These are phyloP conservation scores for Podocnemis expansa DNA, from an alignment of 2,113 vertebrate genomes.

Conservation along the genomic window DNA sequence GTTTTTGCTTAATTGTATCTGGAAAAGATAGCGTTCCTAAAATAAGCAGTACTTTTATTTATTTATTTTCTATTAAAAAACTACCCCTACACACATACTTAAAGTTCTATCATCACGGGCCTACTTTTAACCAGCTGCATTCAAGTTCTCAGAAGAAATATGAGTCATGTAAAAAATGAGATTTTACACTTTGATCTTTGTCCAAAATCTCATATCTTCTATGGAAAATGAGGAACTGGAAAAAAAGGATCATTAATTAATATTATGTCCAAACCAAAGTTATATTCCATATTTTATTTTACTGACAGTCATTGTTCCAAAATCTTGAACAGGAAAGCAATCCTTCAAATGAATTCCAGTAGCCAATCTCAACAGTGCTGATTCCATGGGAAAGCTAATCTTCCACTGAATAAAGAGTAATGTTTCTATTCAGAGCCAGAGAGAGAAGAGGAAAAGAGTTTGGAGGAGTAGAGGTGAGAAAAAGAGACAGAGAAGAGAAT, in stretches of 20 bases:
- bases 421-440: slow-evolving; percentile 3
- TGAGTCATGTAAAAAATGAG: background rate
- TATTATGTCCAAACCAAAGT: slow-evolving; percentile 16
- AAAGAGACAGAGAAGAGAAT: slow-evolving; percentile 8
- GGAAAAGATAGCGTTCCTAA: slow-evolving; percentile 2
- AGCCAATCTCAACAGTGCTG: background rate
- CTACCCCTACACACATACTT: background rate
- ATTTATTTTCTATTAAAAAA: background rate
- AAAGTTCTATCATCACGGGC: background rate
- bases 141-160: background rate
- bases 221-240: background rate
- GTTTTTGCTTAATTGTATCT: background rate
- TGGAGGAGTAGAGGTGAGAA: background rate
- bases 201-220: slow-evolving; percentile 3
- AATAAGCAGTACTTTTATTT: background rate
- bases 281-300: slow-evolving; percentile 42
- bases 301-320: background rate
- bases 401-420: slow-evolving; percentile 27
- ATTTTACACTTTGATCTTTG: slow-evolving; percentile 17
- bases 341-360: slow-evolving; percentile 43
- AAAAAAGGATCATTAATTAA: slow-evolving; percentile 49
- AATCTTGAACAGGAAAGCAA: slow-evolving; percentile 39
- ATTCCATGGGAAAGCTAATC: slow-evolving; percentile 11
- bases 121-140: background rate
- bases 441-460: background rate